Evolutionary conservation across 2,888 invertebrate species (phyloP), one percentile per base, ranked within the genome.

Genomic region (Boloria euphrosyne): DNA sequence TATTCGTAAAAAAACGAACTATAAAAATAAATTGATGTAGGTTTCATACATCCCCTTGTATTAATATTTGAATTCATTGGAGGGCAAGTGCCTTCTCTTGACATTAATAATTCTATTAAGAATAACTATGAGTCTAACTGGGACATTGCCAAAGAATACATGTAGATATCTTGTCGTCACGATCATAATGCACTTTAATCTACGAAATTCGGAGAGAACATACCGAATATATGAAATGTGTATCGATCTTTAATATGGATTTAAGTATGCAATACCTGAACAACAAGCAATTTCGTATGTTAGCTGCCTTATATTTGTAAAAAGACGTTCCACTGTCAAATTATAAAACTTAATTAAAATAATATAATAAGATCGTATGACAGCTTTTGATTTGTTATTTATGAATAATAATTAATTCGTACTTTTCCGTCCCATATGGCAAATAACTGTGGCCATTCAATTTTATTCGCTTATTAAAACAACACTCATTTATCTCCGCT

Each of bases 81-180:
- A 68, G 69, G 70, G 72, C 71, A 65, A 73, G 67, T 64, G 67
- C 69, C 68, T 67, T 71, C 73, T 73, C 70, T 70, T 62, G 65
- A 73, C 72, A 73, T 74, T 73, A 73, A 74, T 75, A 76, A 73
- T 73, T 76, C 72, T 65, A 64, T 67, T 68, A 71, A 71, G 67
- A 73, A 74, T 71, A 70, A 67, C 69, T 67, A 68, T 71, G 68
- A 65, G 65, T 68, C 62, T 73, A 66, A 72, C 71, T 78, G 77
- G 75, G 59, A 50, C 65, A 27, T 44, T 67, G 75, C 78, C 78
- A 76, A 72, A 62, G 62, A 68, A 73, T 68, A 73, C 68, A 70
- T 70, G 67, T 68, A 70, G 66, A 75, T 69, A 75, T 72, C 75
- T 73, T 75, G 73, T 77, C 75, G 66, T 73, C 74, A 74, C 75